Base-by-base conservation (phyloP, 2,113 vertebrate genomes). In the Phodopus roborovskii region DNA sequence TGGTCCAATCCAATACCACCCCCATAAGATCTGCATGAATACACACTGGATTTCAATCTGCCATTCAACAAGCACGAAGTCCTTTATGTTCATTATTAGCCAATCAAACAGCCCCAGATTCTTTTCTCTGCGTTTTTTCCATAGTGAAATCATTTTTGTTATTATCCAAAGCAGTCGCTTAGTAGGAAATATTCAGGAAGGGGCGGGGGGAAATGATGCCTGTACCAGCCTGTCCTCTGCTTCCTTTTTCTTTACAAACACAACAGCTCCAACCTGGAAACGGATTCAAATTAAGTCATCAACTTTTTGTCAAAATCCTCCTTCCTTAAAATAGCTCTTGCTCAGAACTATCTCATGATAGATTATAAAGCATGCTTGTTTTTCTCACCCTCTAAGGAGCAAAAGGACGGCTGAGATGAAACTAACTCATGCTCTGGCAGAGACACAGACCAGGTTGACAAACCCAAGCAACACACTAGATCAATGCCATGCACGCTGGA, bases 1-100 rank as follows among this genome's bases (percentile, higher is more conserved):
- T 97, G 97, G 97, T 94, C 95, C 97, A 96, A 98, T 97, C 95
- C 96, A 96, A 96, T 79, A 95, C 93, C 97, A 97, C 62, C 84
- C 95, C 92, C 96, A 96, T 97, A 97, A 97, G 97, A 97, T 97
- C 88, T 96, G 97, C 97, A 97, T 97, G 97, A 96, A 97, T 92
- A 96, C 97, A 97, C 97, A 96, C 95, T 91, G 96, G 97, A 96
- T 97, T 98, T 98, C 96, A 97, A 97, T 97, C 97, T 97, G 97
- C 95, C 97, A 97, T 94, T 97, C 97, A 98, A 97, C 88, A 95
- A 98, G 97, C 93, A 91, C 91, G 81, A 95, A 96, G 94, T 94
- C 97, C 91, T 98, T 98, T 97, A 97, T 97, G 97, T 96, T 97
- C 97, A 95, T 98, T 97, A 97, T 94, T 86, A 95, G 90, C 97